phyloP scores from a whole-genome alignment of 2,888 invertebrate species.

The Chalcis sispes region DNA sequence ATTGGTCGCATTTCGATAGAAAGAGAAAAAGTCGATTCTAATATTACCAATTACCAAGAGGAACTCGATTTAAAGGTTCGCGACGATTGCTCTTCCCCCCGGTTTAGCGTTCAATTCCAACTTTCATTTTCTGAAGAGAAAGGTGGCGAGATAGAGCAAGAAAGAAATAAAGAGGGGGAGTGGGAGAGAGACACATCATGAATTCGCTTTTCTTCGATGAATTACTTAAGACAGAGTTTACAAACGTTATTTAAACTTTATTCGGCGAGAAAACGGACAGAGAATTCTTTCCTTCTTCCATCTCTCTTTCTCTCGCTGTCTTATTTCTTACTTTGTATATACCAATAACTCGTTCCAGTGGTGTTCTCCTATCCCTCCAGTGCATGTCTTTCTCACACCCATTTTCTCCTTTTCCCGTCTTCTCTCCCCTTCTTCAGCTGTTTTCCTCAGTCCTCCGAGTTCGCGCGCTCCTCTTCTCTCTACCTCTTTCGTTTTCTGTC shows the following conservation, averaged over 20 bases:
- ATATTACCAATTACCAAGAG: conserved; percentile 47
- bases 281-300: background rate
- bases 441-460: background rate
- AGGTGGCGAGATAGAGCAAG: background rate
- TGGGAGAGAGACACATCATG: conserved; percentile 55
- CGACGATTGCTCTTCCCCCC: conserved; percentile 54
- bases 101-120: too few species aligned
- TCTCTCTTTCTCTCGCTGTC: conserved; percentile 24
- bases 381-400: too few species aligned
- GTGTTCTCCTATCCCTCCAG: conserved; percentile 33
- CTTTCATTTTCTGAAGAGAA: too few species aligned
- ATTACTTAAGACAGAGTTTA: conserved; percentile 64
- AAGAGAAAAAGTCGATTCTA: too few species aligned
- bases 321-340: conserved; percentile 19
- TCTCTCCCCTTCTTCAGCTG: background rate
- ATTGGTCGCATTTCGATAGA: too few species aligned
- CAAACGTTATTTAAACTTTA: conserved; percentile 68
- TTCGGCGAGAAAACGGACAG: conserved; percentile 47
- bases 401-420: conserved; percentile 14
- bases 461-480: background rate
- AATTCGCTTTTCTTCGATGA: conserved; percentile 62
- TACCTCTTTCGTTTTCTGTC: conserved; percentile 21
- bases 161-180: background rate
- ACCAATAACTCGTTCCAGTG: conserved; percentile 18
- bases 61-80: conserved; percentile 60